phyloP scores from a whole-genome alignment of 2,113 vertebrate genomes.

The Smithornis capensis region DNA sequence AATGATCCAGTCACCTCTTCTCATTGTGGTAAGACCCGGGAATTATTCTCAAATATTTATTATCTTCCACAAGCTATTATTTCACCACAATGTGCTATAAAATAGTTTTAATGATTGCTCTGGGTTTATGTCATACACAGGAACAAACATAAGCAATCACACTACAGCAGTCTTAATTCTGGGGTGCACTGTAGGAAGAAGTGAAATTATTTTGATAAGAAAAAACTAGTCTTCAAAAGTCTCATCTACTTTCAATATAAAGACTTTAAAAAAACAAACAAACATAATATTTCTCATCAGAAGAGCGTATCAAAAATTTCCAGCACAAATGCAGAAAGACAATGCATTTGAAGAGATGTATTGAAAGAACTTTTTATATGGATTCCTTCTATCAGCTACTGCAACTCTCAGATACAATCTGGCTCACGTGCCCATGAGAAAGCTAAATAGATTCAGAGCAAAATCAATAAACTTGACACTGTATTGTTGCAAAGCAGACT shows the following conservation, averaged over 20 bases:
- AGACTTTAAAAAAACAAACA: neutral
- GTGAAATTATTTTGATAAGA: neutral
- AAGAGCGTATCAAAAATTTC: neutral
- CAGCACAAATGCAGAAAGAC: neutral
- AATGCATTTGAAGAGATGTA: neutral
- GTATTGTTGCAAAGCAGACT: neutral
- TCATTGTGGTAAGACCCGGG: neutral
- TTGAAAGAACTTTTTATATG: neutral
- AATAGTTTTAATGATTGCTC: neutral
- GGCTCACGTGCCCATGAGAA: neutral
- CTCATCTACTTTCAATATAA: neutral
- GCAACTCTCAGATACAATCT: neutral
- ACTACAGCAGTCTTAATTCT: neutral
- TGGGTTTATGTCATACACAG: accelerated
- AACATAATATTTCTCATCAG: neutral
- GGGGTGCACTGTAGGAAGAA: neutral
- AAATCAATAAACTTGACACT: neutral
- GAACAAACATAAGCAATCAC: neutral
- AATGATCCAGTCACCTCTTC: neutral
- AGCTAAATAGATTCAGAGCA: neutral
- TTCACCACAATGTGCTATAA: neutral
- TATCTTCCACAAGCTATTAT: neutral
- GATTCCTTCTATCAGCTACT: neutral
- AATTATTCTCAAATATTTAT: neutral
- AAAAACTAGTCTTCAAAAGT: neutral